Percentiles rank a stretch among this genome's conserved stretches.
Evolutionary conservation across 2,113 vertebrate genomes (phyloP).

Genomic region (Platanista minor): DNA sequence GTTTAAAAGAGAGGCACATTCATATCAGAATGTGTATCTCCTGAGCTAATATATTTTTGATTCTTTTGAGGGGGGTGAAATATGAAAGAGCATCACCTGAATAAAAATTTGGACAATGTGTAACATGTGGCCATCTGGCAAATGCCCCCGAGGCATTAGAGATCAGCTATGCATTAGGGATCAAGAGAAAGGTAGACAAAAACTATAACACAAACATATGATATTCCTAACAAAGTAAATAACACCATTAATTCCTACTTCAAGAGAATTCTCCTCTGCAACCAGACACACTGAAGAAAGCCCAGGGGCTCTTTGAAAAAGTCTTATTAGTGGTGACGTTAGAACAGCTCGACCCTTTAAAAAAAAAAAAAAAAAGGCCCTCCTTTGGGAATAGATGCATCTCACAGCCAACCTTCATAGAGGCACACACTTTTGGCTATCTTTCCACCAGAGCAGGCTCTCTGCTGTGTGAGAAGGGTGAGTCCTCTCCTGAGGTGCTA

Average conservation of each 20-base stretch:
- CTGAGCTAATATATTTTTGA: not conserved
- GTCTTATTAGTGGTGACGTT: not conserved
- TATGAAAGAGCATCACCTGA: not conserved
- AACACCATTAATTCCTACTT: not conserved
- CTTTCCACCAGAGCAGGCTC: not conserved
- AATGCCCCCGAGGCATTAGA: not conserved
- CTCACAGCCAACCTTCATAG: not conserved
- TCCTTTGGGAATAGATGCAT: not conserved
- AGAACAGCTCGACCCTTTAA: not conserved
- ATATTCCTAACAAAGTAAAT: not conserved
- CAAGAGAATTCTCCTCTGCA: not conserved
- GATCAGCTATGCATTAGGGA: not conserved
- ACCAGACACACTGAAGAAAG: not conserved
- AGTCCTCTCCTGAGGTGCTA: not conserved
- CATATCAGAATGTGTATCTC: slow-evolving; percentile 60
- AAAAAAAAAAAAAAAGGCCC: not conserved
- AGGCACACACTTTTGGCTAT: not conserved
- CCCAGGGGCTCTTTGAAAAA: not conserved
- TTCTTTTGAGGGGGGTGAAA: not conserved
- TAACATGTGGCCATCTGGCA: not conserved
- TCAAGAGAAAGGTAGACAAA: slow-evolving; percentile 16
- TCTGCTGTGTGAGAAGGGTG: not conserved
- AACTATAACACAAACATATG: not conserved
- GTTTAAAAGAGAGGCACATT: slow-evolving; percentile 58
- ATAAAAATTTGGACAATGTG: not conserved